Evolutionary conservation across 2,888 invertebrate species (phyloP).

Genomic region (Rotaria socialis): DNA sequence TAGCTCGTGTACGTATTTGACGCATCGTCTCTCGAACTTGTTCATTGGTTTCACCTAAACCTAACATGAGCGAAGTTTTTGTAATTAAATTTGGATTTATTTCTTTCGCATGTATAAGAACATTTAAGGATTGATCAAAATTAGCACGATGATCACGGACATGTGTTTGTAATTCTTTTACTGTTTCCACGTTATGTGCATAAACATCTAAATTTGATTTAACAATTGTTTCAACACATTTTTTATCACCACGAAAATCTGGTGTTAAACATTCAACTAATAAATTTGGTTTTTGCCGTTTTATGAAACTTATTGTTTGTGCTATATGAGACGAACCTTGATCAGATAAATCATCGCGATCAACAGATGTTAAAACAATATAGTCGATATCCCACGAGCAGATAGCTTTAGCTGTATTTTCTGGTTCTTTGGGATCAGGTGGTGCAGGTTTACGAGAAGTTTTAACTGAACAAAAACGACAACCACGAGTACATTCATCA

Average conservation of each 20-base stretch:
- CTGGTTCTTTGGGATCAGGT: slow-evolving; percentile 80
- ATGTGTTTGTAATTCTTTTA: slow-evolving; percentile 79
- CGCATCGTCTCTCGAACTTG: slow-evolving; percentile 74
- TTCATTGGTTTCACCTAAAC: slow-evolving; percentile 66
- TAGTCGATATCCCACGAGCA: slow-evolving; percentile 92
- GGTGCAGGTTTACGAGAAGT: slow-evolving; percentile 79
- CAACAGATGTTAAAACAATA: slow-evolving; percentile 93
- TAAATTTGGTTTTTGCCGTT: slow-evolving; percentile 73
- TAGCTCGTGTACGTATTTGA: slow-evolving; percentile 71
- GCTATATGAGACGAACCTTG: slow-evolving; percentile 91
- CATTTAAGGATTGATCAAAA: slow-evolving; percentile 80
- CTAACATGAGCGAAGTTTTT: slow-evolving; percentile 96
- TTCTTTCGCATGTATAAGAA: slow-evolving; percentile 75
- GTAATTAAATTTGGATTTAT: slow-evolving; percentile 78
- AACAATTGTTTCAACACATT: slow-evolving; percentile 72
- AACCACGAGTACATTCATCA: slow-evolving; percentile 96
- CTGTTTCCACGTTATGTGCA: slow-evolving; percentile 97
- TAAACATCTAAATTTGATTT: slow-evolving; percentile 84
- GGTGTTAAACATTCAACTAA: slow-evolving; percentile 93
- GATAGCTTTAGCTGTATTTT: slow-evolving; percentile 84
- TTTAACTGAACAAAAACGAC: slow-evolving; percentile 96
- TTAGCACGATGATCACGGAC: slow-evolving; percentile 88
- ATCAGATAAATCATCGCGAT: slow-evolving; percentile 84
- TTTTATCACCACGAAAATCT: slow-evolving; percentile 80
- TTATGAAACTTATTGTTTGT: slow-evolving; percentile 80